Base-by-base conservation (phyloP, 1,140 invertebrate genomes). In the Drosophila hydei region DNA sequence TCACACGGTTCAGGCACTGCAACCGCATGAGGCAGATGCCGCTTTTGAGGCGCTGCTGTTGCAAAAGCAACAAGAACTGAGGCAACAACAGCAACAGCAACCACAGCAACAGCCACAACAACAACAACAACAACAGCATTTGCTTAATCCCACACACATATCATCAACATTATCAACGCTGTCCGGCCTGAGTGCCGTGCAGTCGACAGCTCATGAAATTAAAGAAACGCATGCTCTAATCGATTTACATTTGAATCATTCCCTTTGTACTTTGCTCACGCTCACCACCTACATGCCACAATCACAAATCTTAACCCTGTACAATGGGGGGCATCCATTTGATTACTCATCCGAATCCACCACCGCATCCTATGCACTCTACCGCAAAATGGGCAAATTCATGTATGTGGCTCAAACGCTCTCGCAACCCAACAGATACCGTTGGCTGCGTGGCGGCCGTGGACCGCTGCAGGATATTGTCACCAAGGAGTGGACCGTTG, bases 391-490 rank as follows among this genome's bases (percentile, higher is more conserved):
- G 87, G 90, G 90, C 36, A 81, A 90, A 77, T 91, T 91, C 72
- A 77, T 71, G 51, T 81, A 72, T 70, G 51, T 38, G 75, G 83
- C 81, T 72, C 87, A 91, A 89, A 75, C 77, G 62, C 64, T 79
- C 65, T 75, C 70, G 61, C 88, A 88, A 75, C 83, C 83, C 65
- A 77, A 84, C 70, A 94, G 94, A 69, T 97, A 94, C 92, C 94
- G 95, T 48, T 98, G 97, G 97, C 93, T 95, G 76, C 94, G 96
- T 43, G 96, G 96, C 33, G 93, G 94, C 6, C 90, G 89, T 12
- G 94, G 95, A 48, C 92, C 94, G 1, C 93, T 97, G 12, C 93
- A 94, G 42, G 95, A 97, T 72, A 94, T 96, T 47, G 95, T 95
- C 30, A 94, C 95, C 8, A 93, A 94, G 45, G 94, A 95, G 67